phyloP scores from a whole-genome alignment of 1,140 invertebrate species.

The Cherax quadricarinatus region DNA sequence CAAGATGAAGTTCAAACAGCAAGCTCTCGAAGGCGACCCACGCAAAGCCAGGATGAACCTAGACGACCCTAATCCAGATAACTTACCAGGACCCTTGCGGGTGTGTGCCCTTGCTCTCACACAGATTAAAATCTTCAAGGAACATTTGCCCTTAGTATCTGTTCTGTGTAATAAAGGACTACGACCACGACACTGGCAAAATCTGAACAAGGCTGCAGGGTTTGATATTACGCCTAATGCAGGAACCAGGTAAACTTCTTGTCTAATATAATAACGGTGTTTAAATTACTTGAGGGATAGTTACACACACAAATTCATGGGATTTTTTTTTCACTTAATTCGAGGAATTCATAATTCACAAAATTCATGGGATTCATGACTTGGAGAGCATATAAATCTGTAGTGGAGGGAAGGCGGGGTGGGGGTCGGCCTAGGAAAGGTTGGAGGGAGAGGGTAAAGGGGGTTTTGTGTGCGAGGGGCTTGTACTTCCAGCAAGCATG shows the following conservation, averaged over 20 bases:
- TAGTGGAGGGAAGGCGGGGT: too few relatives aligned
- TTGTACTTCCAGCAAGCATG: too few relatives aligned
- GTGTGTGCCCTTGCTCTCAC: conserved; percentile 84
- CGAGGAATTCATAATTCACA: too few relatives aligned
- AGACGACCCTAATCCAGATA: conserved; percentile 86
- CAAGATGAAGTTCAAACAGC: conserved; percentile 86
- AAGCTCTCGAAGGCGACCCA: conserved; percentile 77
- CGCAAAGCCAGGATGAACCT: conserved; percentile 80
- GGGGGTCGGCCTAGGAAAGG: too few relatives aligned
- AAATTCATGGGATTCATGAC: too few relatives aligned
- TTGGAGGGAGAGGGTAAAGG: too few relatives aligned
- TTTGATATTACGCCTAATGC: conserved; percentile 91
- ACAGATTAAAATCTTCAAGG: conserved; percentile 87
- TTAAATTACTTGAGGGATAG: too few relatives aligned
- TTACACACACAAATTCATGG: too few relatives aligned
- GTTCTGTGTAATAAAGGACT: conserved; percentile 93
- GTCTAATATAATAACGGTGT: background rate
- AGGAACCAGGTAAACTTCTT: conserved; percentile 79
- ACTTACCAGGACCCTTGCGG: conserved; percentile 86
- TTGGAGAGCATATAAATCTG: too few relatives aligned
- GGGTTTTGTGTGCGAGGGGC: too few relatives aligned
- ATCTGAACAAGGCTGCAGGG: conserved; percentile 90
- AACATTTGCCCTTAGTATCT: conserved; percentile 84
- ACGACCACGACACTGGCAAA: conserved; percentile 92
- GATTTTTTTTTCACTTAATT: too few relatives aligned